Conservation (phyloP, 2,113 vertebrate species). For the Peromyscus polionotus region DNA sequence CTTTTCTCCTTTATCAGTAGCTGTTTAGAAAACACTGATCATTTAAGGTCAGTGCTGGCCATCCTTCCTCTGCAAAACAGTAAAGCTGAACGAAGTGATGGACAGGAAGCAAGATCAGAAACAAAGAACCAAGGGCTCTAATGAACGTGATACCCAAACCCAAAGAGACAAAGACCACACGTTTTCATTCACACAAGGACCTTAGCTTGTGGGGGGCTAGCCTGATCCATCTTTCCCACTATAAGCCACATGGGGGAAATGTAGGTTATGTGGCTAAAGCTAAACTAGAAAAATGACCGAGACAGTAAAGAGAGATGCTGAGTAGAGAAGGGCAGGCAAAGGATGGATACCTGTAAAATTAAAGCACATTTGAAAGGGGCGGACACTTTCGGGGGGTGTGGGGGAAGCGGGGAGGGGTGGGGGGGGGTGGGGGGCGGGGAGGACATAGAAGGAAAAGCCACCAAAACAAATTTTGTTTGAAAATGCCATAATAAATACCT, state of each 20-base stretch:
- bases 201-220: neutral
- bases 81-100: neutral
- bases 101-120: neutral
- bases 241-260: neutral
- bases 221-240: neutral
- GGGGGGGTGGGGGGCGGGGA: rapidly evolving
- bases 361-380: neutral
- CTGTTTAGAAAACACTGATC: neutral
- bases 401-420: too few relatives aligned
- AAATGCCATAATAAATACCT: neutral
- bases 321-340: neutral
- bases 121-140: neutral
- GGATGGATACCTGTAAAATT: neutral
- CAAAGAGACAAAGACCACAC: neutral
- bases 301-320: neutral
- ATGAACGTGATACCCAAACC: neutral
- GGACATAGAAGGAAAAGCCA: too few relatives aligned
- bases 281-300: neutral
- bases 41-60: neutral
- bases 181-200: neutral
- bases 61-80: neutral
- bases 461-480: neutral
- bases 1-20: neutral
- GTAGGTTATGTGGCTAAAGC: neutral
- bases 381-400: too few relatives aligned